Evolutionary conservation across 2,113 vertebrate species (phyloP), one percentile per base, ranked within the genome.

Genomic region (Scartelaos histophorus): DNA sequence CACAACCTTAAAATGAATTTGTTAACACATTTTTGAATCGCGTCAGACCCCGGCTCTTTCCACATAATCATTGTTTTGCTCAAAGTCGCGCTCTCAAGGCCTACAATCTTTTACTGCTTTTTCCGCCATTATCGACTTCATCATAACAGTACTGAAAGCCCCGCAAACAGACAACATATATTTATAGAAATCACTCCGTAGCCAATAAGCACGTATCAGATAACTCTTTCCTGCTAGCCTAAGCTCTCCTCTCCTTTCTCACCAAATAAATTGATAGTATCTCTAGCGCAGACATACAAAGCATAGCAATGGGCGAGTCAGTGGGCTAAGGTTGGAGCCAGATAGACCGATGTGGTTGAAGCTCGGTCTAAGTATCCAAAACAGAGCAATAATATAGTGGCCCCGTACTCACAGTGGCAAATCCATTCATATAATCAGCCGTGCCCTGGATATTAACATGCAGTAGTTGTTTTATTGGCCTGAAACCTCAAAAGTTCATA

Each of bases 351-450:
- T 81, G 79, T 70, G 87, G 83, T 85, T 76, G 74, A 79, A 35
- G 47, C 74, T 71, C 66, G 73, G 76, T 76, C 83, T 83, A 34
- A 76, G 84, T 86, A 85, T 89, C 81, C 84, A 81, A 89, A 90
- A 90, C 77, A 86, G 53, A 65, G 81, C 79, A 49, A 38, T 67
- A 71, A 68, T 60, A 69, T 16, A 16, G 73, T 34, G 24, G 25
- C 53, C 43, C 45, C 10, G 51, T 58, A 45, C 67, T 43, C 67
- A 51, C 76, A 2, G 38, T 47, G 24, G 34, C 13, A 65, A 82
- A 69, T 67, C 68, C 60, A 70, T 46, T 81, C 47, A 82, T 77
- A 79, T 69, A 78, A 45, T 62, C 70, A 77, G 74, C 68, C 60
- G 69, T 51, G 69, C 58, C 45, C 62, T 16, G 45, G 24, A 69